Evolutionary conservation across 2,888 invertebrate species (phyloP).

Genomic region (Sinelater perroti): DNA sequence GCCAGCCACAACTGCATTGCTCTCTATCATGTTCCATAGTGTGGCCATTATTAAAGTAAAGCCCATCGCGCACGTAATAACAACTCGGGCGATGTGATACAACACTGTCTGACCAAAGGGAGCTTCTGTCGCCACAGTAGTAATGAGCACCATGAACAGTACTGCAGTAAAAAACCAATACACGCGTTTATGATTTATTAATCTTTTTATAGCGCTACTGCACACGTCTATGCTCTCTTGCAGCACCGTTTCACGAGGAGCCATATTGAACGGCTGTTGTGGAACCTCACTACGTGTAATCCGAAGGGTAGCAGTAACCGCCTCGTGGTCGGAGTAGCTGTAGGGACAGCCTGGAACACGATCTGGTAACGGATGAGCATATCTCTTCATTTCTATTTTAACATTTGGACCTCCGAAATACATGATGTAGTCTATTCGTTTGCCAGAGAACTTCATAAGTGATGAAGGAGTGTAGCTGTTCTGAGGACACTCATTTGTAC

Average conservation of each 20-base stretch:
- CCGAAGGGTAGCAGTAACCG: conserved; percentile 69
- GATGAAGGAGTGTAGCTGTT: conserved; percentile 82
- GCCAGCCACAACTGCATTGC: conserved; percentile 80
- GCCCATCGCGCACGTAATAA: conserved; percentile 71
- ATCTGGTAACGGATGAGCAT: conserved; percentile 76
- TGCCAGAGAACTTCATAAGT: conserved; percentile 73
- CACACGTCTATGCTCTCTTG: conserved; percentile 70
- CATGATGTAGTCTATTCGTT: conserved; percentile 93
- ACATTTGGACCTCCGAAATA: conserved; percentile 63
- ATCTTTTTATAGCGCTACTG: conserved; percentile 63
- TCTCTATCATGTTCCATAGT: conserved; percentile 84
- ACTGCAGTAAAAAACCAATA: conserved; percentile 65
- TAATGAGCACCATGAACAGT: conserved; percentile 64
- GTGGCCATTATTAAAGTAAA: conserved; percentile 81
- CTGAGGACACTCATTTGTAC: conserved; percentile 80
- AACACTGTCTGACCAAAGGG: conserved; percentile 59
- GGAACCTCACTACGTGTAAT: conserved; percentile 50
- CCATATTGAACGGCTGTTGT: conserved; percentile 36
- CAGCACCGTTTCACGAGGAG: conserved; percentile 56
- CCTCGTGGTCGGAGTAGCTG: conserved; percentile 93
- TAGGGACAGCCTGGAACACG: conserved; percentile 75
- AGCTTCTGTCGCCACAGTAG: conserved; percentile 63
- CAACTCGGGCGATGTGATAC: conserved; percentile 68
- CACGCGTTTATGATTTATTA: conserved; percentile 64
- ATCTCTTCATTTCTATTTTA: conserved; percentile 63